phyloP scores from a whole-genome alignment of 2,888 invertebrate genomes.

The Hirtodrosophila confusa region DNA sequence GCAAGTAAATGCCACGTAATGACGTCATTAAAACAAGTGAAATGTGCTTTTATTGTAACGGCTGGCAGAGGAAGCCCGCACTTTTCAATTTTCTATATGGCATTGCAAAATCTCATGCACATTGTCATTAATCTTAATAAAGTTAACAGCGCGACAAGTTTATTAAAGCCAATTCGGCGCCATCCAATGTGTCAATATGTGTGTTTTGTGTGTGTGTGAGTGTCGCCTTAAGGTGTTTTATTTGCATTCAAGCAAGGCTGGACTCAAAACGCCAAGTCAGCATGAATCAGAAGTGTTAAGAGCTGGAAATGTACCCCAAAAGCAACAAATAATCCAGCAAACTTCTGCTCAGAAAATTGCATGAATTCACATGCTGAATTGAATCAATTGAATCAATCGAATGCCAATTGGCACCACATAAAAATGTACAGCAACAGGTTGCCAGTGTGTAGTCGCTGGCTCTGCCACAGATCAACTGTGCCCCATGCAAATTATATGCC shows the following conservation, averaged over 20 bases:
- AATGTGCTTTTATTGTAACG: constrained; percentile 75
- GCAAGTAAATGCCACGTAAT: constrained; percentile 77
- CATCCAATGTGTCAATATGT: constrained; percentile 26
- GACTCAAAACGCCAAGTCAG: constrained; percentile 34
- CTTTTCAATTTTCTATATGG: constrained; percentile 68
- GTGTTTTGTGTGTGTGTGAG: constrained; percentile 7
- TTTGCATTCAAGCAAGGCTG: constrained; percentile 26
- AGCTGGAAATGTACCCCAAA: neutral
- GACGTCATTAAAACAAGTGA: constrained; percentile 80
- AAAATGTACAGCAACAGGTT: constrained; percentile 59
- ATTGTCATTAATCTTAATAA: constrained; percentile 77
- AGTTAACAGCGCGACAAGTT: constrained; percentile 76
- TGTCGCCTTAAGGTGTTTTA: constrained; percentile 56
- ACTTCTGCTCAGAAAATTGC: neutral
- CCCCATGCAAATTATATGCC: constrained; percentile 43
- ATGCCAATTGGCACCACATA: constrained; percentile 26
- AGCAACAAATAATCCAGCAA: constrained; percentile 33
- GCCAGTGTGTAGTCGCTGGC: constrained; percentile 12
- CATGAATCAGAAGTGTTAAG: constrained; percentile 35
- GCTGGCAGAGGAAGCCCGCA: constrained; percentile 34
- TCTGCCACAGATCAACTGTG: constrained; percentile 7
- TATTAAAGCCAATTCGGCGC: constrained; percentile 76
- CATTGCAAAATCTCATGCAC: constrained; percentile 57
- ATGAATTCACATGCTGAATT: constrained; percentile 16
- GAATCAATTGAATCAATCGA: constrained; percentile 51